Evolutionary conservation across 1,140 invertebrate genomes (phyloP).

Genomic region (Stegodyphus dumicola): DNA sequence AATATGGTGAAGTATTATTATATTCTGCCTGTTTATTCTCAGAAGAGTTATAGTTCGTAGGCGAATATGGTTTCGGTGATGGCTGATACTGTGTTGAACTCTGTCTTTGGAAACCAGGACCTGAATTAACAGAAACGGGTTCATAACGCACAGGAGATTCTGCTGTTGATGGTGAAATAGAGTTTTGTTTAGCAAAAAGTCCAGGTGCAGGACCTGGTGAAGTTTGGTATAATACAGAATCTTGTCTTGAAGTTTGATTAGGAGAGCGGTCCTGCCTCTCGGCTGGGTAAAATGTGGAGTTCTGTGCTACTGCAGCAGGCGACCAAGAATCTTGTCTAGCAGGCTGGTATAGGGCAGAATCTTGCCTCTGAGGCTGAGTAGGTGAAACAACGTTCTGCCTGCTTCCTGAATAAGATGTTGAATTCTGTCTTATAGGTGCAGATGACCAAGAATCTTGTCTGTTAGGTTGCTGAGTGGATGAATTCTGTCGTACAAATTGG

Average conservation of each 20-base stretch:
- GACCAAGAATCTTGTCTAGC: slow-evolving; percentile 7
- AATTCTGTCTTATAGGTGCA: background rate
- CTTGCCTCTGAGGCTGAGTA: background rate
- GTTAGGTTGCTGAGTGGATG: background rate
- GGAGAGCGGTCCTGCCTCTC: background rate
- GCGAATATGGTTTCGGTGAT: slow-evolving; percentile 41
- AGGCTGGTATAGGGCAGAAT: background rate
- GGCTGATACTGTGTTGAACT: slow-evolving; percentile 42
- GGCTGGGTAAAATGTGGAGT: background rate
- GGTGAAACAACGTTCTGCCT: background rate
- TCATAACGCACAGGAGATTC: slow-evolving; percentile 17
- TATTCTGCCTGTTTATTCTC: background rate
- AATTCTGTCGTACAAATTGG: background rate
- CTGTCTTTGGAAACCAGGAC: slow-evolving; percentile 35
- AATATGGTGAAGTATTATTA: slow-evolving; percentile 6
- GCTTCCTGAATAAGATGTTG: background rate
- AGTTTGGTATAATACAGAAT: background rate
- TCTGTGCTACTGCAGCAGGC: background rate
- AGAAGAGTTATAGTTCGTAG: background rate
- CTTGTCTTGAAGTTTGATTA: background rate
- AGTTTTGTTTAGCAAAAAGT: slow-evolving; percentile 34
- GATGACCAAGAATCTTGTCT: slow-evolving; percentile 11
- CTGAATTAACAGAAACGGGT: slow-evolving; percentile 7
- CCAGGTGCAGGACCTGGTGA: background rate
- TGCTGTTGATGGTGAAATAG: background rate